Evolutionary conservation across 2,888 invertebrate genomes (phyloP).

Genomic region (Drosophila formosana): DNA sequence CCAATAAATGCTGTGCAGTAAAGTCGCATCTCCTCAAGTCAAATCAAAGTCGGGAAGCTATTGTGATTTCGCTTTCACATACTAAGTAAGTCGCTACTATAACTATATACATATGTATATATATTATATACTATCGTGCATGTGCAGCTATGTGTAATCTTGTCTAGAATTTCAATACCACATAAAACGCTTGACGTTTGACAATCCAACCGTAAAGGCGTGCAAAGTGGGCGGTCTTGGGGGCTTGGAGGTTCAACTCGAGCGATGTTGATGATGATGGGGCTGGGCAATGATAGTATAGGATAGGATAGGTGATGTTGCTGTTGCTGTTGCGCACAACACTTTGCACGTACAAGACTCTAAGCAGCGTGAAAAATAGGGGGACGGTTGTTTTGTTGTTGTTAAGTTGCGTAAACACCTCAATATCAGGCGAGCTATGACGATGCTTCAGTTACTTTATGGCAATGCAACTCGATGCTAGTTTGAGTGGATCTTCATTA

Average conservation of each 20-base stretch:
- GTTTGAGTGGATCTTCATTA: conserved; percentile 28
- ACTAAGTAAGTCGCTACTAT: not conserved
- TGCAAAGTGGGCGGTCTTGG: conserved; percentile 32
- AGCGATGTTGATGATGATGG: conserved; percentile 5
- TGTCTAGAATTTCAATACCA: conserved; percentile 72
- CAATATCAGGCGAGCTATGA: conserved; percentile 40
- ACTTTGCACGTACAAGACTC: conserved; percentile 13
- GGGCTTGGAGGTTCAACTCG: conserved; percentile 3
- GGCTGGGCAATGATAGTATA: not conserved
- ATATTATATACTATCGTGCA: conserved; percentile 14
- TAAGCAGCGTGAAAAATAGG: no score
- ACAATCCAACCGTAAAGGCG: conserved; percentile 48
- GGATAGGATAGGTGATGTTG: not conserved
- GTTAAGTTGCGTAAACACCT: conserved; percentile 42
- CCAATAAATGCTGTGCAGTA: not conserved
- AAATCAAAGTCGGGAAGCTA: not conserved
- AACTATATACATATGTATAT: not conserved
- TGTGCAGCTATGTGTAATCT: conserved; percentile 36
- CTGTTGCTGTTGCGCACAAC: conserved; percentile 17
- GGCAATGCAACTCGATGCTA: conserved; percentile 27
- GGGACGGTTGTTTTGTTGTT: not conserved
- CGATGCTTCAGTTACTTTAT: conserved; percentile 28
- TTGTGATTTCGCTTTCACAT: not conserved
- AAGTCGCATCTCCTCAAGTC: not conserved
- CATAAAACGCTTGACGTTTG: conserved; percentile 66